Evolutionary conservation across 2,113 vertebrate genomes (phyloP).

Genomic region (Potamarius usumacintae): DNA sequence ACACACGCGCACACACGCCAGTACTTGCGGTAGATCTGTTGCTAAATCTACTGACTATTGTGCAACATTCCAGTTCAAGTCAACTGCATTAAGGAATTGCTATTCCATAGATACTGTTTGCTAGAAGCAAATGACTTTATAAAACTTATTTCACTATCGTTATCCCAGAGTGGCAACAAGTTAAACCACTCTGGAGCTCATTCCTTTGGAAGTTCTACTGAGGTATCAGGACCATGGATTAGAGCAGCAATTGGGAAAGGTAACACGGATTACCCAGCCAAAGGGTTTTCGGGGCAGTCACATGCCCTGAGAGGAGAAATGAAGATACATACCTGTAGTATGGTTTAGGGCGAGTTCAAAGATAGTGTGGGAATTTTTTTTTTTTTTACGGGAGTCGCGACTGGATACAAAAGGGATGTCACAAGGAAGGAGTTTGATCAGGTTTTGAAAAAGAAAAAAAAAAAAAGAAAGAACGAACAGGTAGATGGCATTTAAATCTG

Average conservation of each 20-base stretch:
- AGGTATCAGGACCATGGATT: background rate
- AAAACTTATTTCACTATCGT: too few relatives aligned
- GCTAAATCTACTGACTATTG: too few relatives aligned
- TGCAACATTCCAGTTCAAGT: background rate
- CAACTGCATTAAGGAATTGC: background rate
- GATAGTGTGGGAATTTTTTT: background rate
- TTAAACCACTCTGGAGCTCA: background rate
- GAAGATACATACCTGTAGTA: background rate
- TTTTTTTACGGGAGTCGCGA: background rate
- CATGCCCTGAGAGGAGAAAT: background rate
- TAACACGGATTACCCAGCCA: background rate
- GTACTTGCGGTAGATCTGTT: too few relatives aligned
- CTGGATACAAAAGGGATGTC: background rate
- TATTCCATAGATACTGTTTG: too few relatives aligned
- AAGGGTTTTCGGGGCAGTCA: background rate
- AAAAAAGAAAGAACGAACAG: too few relatives aligned
- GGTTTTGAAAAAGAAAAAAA: too few relatives aligned
- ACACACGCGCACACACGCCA: too few relatives aligned
- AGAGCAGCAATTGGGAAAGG: background rate
- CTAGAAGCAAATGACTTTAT: background rate
- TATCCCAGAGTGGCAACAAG: background rate
- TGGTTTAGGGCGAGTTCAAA: background rate
- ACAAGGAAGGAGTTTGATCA: background rate
- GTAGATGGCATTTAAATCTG: background rate
- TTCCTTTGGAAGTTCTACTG: background rate